Evolutionary conservation across 53 echinoderm and acorn worm species (phyloP).

Genomic region (Hippasteria phrygiana): DNA sequence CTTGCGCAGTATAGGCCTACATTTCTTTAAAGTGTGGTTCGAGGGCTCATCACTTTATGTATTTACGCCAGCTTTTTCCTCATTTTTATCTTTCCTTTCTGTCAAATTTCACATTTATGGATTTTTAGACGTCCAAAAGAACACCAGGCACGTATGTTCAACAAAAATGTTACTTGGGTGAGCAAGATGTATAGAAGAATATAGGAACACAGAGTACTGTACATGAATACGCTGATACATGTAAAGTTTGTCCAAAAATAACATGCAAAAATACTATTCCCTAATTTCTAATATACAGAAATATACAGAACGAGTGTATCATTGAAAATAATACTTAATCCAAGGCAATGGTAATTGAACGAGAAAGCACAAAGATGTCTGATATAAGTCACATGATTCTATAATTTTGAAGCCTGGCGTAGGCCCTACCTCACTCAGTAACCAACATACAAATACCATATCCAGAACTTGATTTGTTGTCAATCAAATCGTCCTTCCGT

Average conservation of each 20-base stretch:
- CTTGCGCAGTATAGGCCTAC: no score
- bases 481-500: no score
- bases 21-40: no score
- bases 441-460: no score
- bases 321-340: background rate
- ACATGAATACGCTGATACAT: slow-evolving; percentile 40
- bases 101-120: no score
- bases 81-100: no score
- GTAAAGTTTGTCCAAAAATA: slow-evolving; percentile 41
- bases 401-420: no score
- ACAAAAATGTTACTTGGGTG: background rate
- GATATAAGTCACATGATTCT: background rate
- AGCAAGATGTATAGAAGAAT: background rate
- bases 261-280: background rate
- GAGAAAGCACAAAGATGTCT: slow-evolving; percentile 43
- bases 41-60: no score
- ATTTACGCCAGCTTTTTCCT: no score
- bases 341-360: background rate
- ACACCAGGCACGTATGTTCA: background rate
- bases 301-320: background rate
- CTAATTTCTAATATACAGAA: slow-evolving; percentile 31
- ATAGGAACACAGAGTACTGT: slow-evolving; percentile 10
- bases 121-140: no score
- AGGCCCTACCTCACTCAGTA: no score
- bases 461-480: no score